These are phyloP conservation scores for Sylvilagus floridanus DNA, from an alignment of 2,797 vertebrate species.

Conservation along the genomic window DNA sequence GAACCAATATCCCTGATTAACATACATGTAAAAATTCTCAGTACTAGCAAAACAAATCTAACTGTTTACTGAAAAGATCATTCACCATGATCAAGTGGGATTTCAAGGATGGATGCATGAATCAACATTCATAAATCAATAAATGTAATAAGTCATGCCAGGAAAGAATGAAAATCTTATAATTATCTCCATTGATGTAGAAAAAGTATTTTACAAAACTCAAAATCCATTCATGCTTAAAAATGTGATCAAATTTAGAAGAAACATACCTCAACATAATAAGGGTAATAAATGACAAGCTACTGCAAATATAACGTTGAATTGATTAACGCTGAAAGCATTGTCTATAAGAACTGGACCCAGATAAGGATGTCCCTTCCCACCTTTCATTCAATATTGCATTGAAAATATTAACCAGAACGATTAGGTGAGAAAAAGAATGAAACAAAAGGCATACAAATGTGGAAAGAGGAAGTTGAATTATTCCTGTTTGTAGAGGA, in stretches of 20 bases:
- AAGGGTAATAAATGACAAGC: background rate
- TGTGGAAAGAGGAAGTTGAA: background rate
- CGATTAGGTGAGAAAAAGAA: background rate
- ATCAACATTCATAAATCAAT: background rate
- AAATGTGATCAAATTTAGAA: background rate
- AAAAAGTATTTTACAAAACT: background rate
- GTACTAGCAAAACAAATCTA: background rate
- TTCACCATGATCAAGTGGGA: no score
- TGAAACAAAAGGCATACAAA: background rate
- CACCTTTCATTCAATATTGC: background rate
- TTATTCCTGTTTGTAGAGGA: background rate
- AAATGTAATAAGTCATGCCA: background rate
- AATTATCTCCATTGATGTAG: background rate
- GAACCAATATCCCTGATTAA: background rate
- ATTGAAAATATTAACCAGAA: background rate
- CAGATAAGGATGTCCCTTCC: no score
- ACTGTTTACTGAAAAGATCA: no score
- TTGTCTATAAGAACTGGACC: background rate
- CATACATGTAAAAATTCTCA: background rate
- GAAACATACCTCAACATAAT: background rate
- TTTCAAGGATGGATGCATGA: no score
- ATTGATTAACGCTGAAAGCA: background rate
- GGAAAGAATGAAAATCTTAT: background rate
- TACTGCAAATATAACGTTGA: background rate
- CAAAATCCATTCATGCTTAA: background rate